Percentiles rank a stretch among this genome's conserved stretches.
Evolutionary conservation across 1,140 invertebrate species (phyloP).

Genomic region (Drosophila ananassae): DNA sequence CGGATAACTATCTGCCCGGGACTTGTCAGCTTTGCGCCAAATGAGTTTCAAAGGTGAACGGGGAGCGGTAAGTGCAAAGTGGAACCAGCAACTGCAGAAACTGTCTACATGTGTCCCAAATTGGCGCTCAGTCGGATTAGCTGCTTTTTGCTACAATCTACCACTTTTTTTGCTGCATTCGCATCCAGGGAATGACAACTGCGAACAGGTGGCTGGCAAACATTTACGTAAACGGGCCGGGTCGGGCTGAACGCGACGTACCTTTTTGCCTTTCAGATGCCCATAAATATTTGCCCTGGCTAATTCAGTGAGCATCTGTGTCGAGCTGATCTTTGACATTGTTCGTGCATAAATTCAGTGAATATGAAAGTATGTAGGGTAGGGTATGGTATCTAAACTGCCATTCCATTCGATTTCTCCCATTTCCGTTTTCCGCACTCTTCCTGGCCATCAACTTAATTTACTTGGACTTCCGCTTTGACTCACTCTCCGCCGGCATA

Average conservation of each 20-base stretch:
- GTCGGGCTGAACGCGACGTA: neutral
- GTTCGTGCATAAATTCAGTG: conserved; percentile 50
- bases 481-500: conserved; percentile 25
- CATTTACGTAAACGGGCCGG: conserved; percentile 53
- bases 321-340: conserved; percentile 59
- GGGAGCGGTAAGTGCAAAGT: conserved; percentile 20
- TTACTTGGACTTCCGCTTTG: conserved; percentile 61
- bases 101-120: conserved; percentile 64
- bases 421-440: conserved; percentile 21
- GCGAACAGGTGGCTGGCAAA: conserved; percentile 66
- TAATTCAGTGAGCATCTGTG: conserved; percentile 65
- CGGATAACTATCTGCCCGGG: conserved; percentile 18
- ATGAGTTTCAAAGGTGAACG: conserved; percentile 49
- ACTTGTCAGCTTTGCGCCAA: conserved; percentile 53
- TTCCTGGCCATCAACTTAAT: conserved; percentile 54
- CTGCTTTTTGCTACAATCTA: conserved; percentile 54
- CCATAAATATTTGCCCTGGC: conserved; percentile 54
- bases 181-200: conserved; percentile 46
- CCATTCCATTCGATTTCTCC: conserved; percentile 9
- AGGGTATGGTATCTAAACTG: conserved; percentile 8
- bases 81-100: conserved; percentile 35
- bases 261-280: conserved; percentile 26
- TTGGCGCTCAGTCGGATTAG: conserved; percentile 68
- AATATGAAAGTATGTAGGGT: neutral
- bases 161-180: conserved; percentile 37